Evolutionary conservation across 2,888 invertebrate species (phyloP), one percentile per base, ranked within the genome.

Genomic region (Watsonalla cultraria): DNA sequence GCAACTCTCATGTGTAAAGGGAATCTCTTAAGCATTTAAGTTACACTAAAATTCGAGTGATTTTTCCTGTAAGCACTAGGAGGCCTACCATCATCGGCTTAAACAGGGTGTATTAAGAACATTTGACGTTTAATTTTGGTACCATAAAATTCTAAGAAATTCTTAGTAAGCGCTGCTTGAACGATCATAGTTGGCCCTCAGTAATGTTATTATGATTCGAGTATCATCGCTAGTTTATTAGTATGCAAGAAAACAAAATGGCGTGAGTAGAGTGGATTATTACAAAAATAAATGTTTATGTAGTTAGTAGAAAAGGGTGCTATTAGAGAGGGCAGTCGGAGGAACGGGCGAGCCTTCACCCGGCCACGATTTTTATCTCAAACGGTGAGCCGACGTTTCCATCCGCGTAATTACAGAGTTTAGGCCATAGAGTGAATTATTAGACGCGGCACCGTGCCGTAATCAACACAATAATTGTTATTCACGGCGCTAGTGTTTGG

Each of bases 341-440:
- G 72, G 68, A 72, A 70, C 70, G 59, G 46, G 47, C 33, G 55
- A 54, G 55, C 8, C 50, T 24, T 14, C 39, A 51, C 53, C 52
- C 35, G 53, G 59, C 57, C 55, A 45, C 53, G 55, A 87, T 89
- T 87, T 85, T 81, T 86, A 89, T 89, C 89, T 86, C 84, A 82
- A 88, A 86, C 88, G 83, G 84, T 84, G 82, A 84, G 86, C 87
- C 84, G 86, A 78, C 84, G 78, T 82, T 85, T 84, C 86, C 82
- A 84, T 83, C 81, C 80, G 63, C 80, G 83, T 90, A 90, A 90
- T 90, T 88, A 90, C 85, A 85, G 84, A 89, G 84, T 88, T 90
- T 88, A 87, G 83, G 73, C 78, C 72, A 76, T 80, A 76, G 80
- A 88, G 87, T 89, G 89, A 90, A 90, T 89, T 89, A 90, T 90